Conservation (phyloP, 2,888 invertebrate species). For the Ophion slaviceki region DNA sequence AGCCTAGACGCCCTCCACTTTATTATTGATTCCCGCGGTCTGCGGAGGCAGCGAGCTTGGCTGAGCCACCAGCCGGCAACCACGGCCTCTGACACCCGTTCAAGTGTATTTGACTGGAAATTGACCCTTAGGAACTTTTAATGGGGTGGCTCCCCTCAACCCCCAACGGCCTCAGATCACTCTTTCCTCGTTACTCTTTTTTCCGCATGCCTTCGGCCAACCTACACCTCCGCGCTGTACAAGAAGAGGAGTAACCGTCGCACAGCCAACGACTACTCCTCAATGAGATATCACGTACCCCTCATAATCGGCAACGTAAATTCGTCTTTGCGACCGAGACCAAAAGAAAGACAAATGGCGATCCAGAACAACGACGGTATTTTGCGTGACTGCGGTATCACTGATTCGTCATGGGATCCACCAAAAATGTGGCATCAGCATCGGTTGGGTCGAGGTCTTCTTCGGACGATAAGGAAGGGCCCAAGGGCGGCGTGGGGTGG, state of each 20-base stretch:
- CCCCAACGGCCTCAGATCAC: neutral
- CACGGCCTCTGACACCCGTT: constrained; percentile 69
- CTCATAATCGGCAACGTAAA: neutral
- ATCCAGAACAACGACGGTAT: too few species aligned
- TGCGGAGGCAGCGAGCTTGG: constrained; percentile 50
- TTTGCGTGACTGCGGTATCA: neutral
- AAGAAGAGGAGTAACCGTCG: constrained; percentile 5
- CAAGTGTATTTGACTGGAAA: constrained; percentile 78
- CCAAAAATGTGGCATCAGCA: neutral
- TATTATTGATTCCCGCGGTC: constrained; percentile 75
- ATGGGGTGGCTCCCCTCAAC: constrained; percentile 63
- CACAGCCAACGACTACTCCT: constrained; percentile 38
- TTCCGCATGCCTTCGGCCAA: constrained; percentile 10
- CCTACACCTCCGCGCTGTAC: neutral
- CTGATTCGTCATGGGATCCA: constrained; percentile 1
- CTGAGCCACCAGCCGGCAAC: constrained; percentile 53
- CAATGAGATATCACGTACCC: constrained; percentile 26
- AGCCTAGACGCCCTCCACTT: constrained; percentile 67
- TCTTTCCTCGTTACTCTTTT: constrained; percentile 26
- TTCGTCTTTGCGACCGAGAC: too few species aligned
- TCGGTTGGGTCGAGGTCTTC: constrained; percentile 4
- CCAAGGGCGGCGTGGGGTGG: neutral
- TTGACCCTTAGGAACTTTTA: constrained; percentile 78
- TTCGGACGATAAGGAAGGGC: neutral
- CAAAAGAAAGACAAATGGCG: too few species aligned